A percentile compares a stretch with the other conserved stretches of the same genome.
Evolutionary conservation across 2,113 vertebrate species (phyloP).

Genomic region (Odocoileus hemionus): DNA sequence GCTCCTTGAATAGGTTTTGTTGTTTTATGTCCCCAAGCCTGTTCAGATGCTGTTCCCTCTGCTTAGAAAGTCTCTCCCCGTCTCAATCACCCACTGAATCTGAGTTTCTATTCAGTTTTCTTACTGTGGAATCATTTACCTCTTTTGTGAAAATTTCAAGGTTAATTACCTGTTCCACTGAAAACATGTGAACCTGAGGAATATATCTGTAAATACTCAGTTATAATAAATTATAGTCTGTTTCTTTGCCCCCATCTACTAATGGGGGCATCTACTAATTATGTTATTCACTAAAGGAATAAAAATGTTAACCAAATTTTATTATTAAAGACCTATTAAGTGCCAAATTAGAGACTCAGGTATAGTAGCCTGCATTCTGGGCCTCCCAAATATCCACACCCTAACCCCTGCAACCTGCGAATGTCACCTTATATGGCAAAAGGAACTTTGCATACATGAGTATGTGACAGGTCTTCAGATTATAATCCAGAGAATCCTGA

Average conservation of each 20-base stretch:
- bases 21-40: neutral
- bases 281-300: neutral
- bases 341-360: neutral
- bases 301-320: neutral
- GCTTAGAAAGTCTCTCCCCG: neutral
- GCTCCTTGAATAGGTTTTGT: neutral
- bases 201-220: neutral
- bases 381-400: neutral
- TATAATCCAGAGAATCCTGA: neutral
- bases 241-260: neutral
- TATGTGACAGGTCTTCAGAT: neutral
- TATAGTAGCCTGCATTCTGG: neutral
- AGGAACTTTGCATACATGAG: neutral
- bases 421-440: neutral
- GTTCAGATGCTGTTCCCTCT: neutral
- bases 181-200: neutral
- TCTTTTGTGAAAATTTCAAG: neutral
- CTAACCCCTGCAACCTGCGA: neutral
- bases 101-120: neutral
- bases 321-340: neutral
- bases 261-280: neutral
- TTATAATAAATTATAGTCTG: neutral
- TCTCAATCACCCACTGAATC: neutral
- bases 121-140: neutral
- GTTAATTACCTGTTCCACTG: slow-evolving; percentile 16